Percentiles rank a stretch among this genome's conserved stretches.
These are phyloP conservation scores for Drosophila villosipedis DNA, from an alignment of 2,888 invertebrate genomes.

Conservation along the genomic window DNA sequence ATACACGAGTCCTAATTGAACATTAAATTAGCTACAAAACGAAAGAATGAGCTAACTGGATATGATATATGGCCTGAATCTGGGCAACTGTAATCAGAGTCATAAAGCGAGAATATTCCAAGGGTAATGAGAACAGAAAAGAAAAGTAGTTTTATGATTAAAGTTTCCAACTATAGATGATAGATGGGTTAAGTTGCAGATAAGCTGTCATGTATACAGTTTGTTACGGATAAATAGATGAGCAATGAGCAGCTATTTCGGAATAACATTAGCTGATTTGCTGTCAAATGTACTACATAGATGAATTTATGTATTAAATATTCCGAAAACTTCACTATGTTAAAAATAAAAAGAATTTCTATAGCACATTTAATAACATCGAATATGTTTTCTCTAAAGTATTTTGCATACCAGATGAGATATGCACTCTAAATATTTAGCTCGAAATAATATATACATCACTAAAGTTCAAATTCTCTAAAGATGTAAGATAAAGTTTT, in stretches of 20 bases:
- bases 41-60: constrained; percentile 14
- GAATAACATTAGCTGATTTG: background rate
- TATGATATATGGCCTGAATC: constrained; percentile 28
- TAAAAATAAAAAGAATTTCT: background rate
- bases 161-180: background rate
- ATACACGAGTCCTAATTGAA: constrained; percentile 58
- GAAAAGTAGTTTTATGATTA: background rate
- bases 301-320: background rate
- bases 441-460: no score
- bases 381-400: background rate
- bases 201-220: background rate
- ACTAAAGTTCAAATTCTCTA: background rate
- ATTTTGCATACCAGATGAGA: no score
- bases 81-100: constrained; percentile 16
- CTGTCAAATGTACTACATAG: background rate
- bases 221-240: background rate
- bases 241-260: background rate
- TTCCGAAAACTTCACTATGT: background rate
- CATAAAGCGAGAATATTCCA: background rate
- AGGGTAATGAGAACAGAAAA: background rate
- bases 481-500: background rate
- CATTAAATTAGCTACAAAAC: constrained; percentile 59
- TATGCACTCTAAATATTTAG: no score
- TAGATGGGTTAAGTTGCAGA: background rate
- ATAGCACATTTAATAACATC: background rate